Percentiles rank a stretch among this genome's conserved stretches.
These are phyloP conservation scores for Sebastes hubbsi DNA, from an alignment of 2,797 vertebrate genomes.

Conservation along the genomic window DNA sequence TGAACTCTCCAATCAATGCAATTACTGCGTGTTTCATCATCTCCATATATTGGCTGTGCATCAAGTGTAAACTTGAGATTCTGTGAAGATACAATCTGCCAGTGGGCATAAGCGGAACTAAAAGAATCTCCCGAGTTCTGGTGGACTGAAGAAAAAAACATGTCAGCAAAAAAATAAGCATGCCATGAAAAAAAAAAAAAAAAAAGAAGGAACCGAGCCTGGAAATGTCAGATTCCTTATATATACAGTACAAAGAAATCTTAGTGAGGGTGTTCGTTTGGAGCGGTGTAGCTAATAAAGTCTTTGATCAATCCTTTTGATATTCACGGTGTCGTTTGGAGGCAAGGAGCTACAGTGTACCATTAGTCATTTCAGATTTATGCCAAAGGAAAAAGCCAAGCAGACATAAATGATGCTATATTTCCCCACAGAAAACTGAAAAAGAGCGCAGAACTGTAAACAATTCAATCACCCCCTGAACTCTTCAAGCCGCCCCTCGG, in stretches of 20 bases:
- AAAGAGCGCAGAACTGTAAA: constrained; percentile 68
- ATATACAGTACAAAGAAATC: constrained; percentile 37
- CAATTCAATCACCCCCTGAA: constrained; percentile 76
- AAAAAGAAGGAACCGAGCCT: not conserved
- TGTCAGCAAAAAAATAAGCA: constrained; percentile 38
- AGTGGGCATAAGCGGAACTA: constrained; percentile 29
- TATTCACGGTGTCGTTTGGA: constrained; percentile 62
- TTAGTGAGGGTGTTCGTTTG: constrained; percentile 31
- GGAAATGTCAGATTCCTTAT: constrained; percentile 57
- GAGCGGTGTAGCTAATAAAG: constrained; percentile 56
- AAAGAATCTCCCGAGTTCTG: constrained; percentile 28
- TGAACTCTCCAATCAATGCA: constrained; percentile 36
- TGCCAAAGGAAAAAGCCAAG: constrained; percentile 65
- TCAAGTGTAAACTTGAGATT: constrained; percentile 34
- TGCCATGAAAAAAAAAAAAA: not conserved
- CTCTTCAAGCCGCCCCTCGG: constrained; percentile 63
- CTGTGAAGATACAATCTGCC: constrained; percentile 42
- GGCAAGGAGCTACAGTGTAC: constrained; percentile 43
- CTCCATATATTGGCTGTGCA: constrained; percentile 28
- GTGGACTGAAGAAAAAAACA: constrained; percentile 35
- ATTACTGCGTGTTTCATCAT: constrained; percentile 33
- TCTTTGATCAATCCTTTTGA: constrained; percentile 71
- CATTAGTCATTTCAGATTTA: constrained; percentile 67
- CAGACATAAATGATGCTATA: constrained; percentile 65
- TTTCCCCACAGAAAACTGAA: constrained; percentile 65